Evolutionary conservation across 2,797 vertebrate species (phyloP).

Genomic region (Hipposideros larvatus): DNA sequence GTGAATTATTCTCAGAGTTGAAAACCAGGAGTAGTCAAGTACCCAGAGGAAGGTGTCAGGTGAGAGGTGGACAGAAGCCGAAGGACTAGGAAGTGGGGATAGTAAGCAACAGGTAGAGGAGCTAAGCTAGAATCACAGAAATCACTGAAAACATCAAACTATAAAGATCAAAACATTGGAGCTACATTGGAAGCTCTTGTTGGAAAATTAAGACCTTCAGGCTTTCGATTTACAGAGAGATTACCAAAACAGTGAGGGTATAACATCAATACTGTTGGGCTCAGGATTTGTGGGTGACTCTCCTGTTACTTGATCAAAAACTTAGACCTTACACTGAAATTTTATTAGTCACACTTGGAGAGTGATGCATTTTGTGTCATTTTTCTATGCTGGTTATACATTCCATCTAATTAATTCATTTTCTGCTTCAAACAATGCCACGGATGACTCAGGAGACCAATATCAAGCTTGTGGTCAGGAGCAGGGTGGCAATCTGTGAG

Average conservation of each 20-base stretch:
- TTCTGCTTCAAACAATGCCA: not conserved
- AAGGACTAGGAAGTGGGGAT: not conserved
- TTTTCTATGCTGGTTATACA: not conserved
- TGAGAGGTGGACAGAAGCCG: not conserved
- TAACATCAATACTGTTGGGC: fast-evolving
- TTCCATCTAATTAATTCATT: slow-evolving; percentile 20
- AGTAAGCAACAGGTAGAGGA: not conserved
- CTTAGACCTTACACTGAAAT: not conserved
- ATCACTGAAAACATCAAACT: not conserved
- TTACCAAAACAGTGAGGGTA: too few species aligned
- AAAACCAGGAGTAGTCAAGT: not conserved
- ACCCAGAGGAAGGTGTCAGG: not conserved
- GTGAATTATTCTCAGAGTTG: not conserved
- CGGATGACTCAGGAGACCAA: not conserved
- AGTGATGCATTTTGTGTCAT: not conserved
- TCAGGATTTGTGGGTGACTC: not conserved
- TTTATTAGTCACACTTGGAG: not conserved
- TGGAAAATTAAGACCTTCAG: not conserved
- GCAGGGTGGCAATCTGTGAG: not conserved
- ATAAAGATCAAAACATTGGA: not conserved
- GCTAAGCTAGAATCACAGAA: not conserved
- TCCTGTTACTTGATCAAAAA: not conserved
- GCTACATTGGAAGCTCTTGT: not conserved
- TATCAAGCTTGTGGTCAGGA: not conserved
- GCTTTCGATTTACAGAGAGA: not conserved